Evolutionary conservation across 1,140 invertebrate species (phyloP).

Genomic region (Drosophila sucinea): DNA sequence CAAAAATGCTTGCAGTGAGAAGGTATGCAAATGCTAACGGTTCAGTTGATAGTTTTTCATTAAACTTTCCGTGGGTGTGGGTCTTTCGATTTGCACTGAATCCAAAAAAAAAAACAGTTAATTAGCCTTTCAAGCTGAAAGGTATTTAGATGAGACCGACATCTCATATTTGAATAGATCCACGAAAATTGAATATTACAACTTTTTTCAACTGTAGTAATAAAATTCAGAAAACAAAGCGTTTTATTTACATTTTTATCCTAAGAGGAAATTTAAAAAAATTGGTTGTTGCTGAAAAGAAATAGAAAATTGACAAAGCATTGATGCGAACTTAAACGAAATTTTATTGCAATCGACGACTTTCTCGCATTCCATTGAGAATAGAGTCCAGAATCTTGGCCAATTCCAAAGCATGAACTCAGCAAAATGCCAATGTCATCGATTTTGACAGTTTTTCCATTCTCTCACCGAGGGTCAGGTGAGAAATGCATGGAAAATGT

Average conservation of each 20-base stretch:
- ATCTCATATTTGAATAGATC: neutral
- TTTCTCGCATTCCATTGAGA: neutral
- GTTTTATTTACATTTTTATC: too few relatives aligned
- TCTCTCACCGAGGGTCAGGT: slow-evolving; percentile 29
- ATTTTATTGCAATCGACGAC: neutral
- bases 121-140: neutral
- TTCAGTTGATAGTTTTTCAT: neutral
- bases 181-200: too few relatives aligned
- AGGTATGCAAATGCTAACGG: slow-evolving; percentile 11
- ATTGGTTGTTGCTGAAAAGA: neutral
- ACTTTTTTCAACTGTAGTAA: too few relatives aligned
- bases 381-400: neutral
- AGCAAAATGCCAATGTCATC: slow-evolving; percentile 55
- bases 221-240: too few relatives aligned
- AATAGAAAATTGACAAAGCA: neutral
- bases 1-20: slow-evolving; percentile 36
- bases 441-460: slow-evolving; percentile 40
- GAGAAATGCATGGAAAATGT: slow-evolving; percentile 46
- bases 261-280: neutral
- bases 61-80: neutral
- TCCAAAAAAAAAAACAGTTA: neutral
- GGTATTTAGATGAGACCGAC: neutral
- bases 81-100: neutral
- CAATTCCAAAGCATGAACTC: neutral
- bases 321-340: neutral